Evolutionary conservation across 53 echinoderm and acorn worm species (phyloP).

Genomic region (Zoroaster sp.): DNA sequence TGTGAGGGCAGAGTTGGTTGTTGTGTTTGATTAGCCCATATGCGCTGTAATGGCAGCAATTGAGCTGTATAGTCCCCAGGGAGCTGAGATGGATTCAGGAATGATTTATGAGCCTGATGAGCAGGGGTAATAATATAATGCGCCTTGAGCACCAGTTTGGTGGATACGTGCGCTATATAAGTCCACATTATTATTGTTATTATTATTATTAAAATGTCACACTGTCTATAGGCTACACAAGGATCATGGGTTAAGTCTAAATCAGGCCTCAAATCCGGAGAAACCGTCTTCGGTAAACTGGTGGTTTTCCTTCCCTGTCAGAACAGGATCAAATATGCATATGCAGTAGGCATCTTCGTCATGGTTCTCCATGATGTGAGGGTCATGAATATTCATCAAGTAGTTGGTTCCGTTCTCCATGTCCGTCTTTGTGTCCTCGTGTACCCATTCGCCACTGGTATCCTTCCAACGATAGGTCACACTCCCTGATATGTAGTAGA

Average conservation of each 20-base stretch:
- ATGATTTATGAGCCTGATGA: too few relatives aligned
- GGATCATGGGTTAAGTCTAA: background rate
- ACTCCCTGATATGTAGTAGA: slow-evolving; percentile 14
- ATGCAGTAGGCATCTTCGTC: background rate
- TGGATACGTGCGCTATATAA: too few relatives aligned
- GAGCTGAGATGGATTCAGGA: too few relatives aligned
- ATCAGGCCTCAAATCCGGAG: background rate
- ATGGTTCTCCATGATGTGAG: background rate
- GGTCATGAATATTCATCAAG: slow-evolving; percentile 30
- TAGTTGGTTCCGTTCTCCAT: slow-evolving; percentile 20
- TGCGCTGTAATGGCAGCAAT: too few relatives aligned
- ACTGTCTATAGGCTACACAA: too few relatives aligned
- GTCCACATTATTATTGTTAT: too few relatives aligned
- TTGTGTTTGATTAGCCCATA: too few relatives aligned
- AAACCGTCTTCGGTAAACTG: background rate
- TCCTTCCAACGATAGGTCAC: slow-evolving; percentile 18
- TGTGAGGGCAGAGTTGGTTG: too few relatives aligned
- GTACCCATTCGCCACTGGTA: background rate
- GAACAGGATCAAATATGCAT: slow-evolving; percentile 39
- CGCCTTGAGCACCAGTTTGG: too few relatives aligned
- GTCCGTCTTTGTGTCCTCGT: background rate
- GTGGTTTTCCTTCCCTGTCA: slow-evolving; percentile 38
- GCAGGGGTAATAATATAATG: too few relatives aligned
- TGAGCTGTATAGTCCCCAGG: too few relatives aligned
- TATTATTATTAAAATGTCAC: too few relatives aligned